Conservation (phyloP, 2,888 invertebrate species). For the Ptychoptera albimana region DNA sequence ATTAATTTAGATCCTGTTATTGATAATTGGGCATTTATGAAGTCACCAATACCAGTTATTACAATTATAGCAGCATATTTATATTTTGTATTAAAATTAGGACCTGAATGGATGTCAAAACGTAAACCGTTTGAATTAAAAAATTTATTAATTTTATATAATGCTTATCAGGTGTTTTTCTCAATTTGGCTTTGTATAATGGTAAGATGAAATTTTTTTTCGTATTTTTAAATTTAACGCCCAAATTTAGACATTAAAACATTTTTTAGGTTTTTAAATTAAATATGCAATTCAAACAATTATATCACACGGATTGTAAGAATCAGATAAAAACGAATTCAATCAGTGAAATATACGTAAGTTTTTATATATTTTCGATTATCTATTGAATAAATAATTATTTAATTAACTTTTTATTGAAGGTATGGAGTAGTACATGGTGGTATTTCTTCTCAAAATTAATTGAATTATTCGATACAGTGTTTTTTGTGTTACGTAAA, state of each 20-base stretch:
- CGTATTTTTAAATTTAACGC: not conserved
- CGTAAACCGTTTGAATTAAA: slow-evolving; percentile 57
- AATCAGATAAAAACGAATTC: no score
- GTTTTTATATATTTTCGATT: no score
- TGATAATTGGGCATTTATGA: slow-evolving; percentile 63
- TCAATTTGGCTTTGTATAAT: slow-evolving; percentile 48
- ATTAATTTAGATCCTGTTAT: slow-evolving; percentile 37
- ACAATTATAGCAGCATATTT: slow-evolving; percentile 48
- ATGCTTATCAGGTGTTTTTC: slow-evolving; percentile 75
- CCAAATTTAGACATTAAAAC: not conserved
- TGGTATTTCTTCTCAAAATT: slow-evolving; percentile 69
- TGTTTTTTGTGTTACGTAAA: slow-evolving; percentile 81
- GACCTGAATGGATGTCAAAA: slow-evolving; percentile 61
- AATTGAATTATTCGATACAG: slow-evolving; percentile 60
- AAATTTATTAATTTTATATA: slow-evolving; percentile 58
- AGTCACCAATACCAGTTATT: slow-evolving; percentile 53
- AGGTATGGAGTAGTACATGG: slow-evolving; percentile 50
- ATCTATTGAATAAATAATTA: no score
- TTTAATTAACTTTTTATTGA: no score
- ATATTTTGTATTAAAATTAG: slow-evolving; percentile 56
- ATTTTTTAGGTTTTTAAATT: no score
- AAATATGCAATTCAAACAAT: no score
- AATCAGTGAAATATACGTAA: no score
- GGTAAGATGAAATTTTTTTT: not conserved
- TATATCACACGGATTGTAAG: no score